Base-by-base conservation (phyloP, 2,797 vertebrate genomes). In the Parauchenoglanis punctatus region DNA sequence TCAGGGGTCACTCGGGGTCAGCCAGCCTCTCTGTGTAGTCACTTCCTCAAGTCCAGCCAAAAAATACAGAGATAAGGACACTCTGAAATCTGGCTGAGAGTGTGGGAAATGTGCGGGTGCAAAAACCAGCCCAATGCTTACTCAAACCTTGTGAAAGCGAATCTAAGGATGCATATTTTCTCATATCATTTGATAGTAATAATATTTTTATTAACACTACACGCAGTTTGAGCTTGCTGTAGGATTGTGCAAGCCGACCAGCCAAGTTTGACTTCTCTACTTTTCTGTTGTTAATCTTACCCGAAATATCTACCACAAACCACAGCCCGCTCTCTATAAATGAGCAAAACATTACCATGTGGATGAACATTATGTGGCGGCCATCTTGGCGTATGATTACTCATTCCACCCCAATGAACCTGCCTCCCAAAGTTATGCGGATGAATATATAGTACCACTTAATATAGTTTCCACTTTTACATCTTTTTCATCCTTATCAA, bases 21-120 rank as follows among this genome's bases (percentile, higher is more conserved):
- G 93, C 95, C 92, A 93, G 91, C 94, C 95, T 95, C 92, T 95
- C 95, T 95, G 93, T 94, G 91, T 93, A 92, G 96, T 97, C 97
- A 96, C 95, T 98, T 98, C 97, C 97, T 96, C 91, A 92, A 92
- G 92, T 92, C 94, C 94, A 96, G 97, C 97, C 97, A 98, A 97
- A 96, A 95, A 95, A 96, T 96, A 97, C 97, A 97, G 89, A 90
- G 96, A 96, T 96, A 96, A 96, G 95, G 85, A 92, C 92, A 91
- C 93, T 84, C 92, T 90, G 92, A 94, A 93, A 89, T 86, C 89
- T 91, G 93, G 91, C 92, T 93, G 93, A 87, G 91, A 96, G 93
- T 96, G 96, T 97, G 97, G 97, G 97, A 97, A 97, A 96, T 90
- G 90, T 88, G 90, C 90, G 93, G 95, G 92, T 93, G 92, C 54